Conservation (phyloP, 1,140 invertebrate species). For the Leptoteleia sp. region DNA sequence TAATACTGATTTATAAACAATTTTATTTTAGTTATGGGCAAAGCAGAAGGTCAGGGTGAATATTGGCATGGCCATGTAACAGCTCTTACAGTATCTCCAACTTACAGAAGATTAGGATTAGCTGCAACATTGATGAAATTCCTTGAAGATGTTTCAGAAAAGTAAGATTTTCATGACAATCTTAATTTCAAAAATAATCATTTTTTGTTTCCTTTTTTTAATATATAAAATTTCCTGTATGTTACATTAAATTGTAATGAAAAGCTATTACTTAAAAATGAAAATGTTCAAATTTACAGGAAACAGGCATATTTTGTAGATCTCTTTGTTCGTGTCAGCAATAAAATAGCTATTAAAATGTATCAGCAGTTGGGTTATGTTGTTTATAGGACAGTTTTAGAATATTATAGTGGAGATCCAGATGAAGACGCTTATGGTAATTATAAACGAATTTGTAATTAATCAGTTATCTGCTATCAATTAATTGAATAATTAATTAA, state of each 20-base stretch:
- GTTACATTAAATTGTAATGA: no score
- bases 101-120: constrained; percentile 94
- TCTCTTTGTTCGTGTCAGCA: constrained; percentile 98
- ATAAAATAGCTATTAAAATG: constrained; percentile 98
- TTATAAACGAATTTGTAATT: no score
- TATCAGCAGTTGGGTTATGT: constrained; percentile 98
- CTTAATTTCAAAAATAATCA: no score
- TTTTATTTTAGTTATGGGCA: constrained; percentile 95
- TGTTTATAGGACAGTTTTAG: constrained; percentile 96
- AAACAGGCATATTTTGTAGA: constrained; percentile 99
- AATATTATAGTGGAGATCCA: constrained; percentile 98
- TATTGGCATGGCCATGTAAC: constrained; percentile 99
- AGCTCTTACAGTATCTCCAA: constrained; percentile 97
- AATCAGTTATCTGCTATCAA: no score
- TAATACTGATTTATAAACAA: neutral
- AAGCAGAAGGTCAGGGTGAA: constrained; percentile 96
- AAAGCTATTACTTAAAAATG: neutral
- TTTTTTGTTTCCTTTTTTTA: no score
- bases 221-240: no score
- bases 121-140: constrained; percentile 97
- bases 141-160: constrained; percentile 97
- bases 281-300: constrained; percentile 80
- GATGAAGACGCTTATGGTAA: constrained; percentile 99
- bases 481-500: no score
- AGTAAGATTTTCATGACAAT: constrained; percentile 84